Percentiles rank a stretch among this genome's conserved stretches.
phyloP scores from a whole-genome alignment of 2,888 invertebrate genomes.

The Petrolisthes cinctipes region DNA sequence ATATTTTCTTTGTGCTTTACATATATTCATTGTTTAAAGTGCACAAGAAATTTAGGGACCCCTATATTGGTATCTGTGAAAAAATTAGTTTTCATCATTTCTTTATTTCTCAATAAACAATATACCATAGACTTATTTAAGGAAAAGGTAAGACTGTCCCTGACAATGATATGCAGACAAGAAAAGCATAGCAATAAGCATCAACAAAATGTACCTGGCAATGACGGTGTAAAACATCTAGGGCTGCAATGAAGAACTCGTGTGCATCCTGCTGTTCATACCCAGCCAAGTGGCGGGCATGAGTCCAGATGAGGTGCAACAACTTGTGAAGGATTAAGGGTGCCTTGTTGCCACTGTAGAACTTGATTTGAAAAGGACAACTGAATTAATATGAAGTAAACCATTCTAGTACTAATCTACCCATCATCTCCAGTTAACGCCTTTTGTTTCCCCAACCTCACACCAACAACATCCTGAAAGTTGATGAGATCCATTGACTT shows the following conservation, averaged over 20 bases:
- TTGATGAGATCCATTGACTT: no score
- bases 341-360: conserved; percentile 90
- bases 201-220: conserved; percentile 68
- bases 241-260: conserved; percentile 96
- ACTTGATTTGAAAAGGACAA: conserved; percentile 75
- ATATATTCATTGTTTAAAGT: no score
- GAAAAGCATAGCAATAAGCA: neutral
- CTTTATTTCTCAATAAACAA: no score
- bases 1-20: no score
- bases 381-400: neutral
- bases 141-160: no score
- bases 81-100: no score
- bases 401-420: neutral
- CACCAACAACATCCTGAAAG: neutral
- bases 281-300: conserved; percentile 92
- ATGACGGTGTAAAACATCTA: conserved; percentile 91
- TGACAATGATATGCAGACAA: neutral
- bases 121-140: no score
- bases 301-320: conserved; percentile 95
- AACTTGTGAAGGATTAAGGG: conserved; percentile 90
- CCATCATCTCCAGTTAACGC: neutral
- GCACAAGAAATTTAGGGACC: no score
- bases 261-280: conserved; percentile 99
- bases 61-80: no score
- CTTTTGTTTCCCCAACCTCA: conserved; percentile 20